Evolutionary conservation across 1,140 invertebrate species (phyloP).

Genomic region (Yoshiicerus persimilis): DNA sequence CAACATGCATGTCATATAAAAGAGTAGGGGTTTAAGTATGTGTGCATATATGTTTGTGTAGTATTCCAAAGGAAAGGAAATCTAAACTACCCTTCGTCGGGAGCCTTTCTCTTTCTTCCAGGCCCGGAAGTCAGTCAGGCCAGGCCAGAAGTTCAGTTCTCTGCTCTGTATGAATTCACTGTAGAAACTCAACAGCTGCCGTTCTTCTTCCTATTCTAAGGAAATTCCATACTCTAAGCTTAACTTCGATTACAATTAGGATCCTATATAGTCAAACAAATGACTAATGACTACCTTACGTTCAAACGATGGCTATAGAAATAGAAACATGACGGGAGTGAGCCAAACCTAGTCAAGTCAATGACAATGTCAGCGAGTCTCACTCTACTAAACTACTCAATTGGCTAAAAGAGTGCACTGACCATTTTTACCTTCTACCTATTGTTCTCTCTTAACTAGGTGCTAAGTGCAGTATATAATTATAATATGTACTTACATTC

Average conservation of each 20-base stretch:
- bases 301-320: background rate
- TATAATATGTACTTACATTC: too few species aligned
- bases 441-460: background rate
- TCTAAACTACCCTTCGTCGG: conserved; percentile 8
- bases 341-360: background rate
- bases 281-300: conserved; percentile 9
- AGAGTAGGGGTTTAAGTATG: background rate
- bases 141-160: background rate
- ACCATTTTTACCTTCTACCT: background rate
- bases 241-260: conserved; percentile 14
- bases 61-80: background rate
- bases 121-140: background rate
- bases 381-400: background rate
- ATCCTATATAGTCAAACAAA: background rate
- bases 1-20: background rate
- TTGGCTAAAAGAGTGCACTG: background rate
- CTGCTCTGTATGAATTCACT: background rate
- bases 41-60: background rate
- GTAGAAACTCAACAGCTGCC: background rate
- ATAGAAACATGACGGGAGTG: background rate
- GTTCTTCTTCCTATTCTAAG: conserved; percentile 17
- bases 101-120: conserved; percentile 13
- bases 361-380: background rate
- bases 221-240: background rate
- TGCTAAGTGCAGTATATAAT: background rate